Percentiles rank a stretch among this genome's conserved stretches.
phyloP scores from a whole-genome alignment of 2,888 invertebrate species.

The Pandemis heparana region DNA sequence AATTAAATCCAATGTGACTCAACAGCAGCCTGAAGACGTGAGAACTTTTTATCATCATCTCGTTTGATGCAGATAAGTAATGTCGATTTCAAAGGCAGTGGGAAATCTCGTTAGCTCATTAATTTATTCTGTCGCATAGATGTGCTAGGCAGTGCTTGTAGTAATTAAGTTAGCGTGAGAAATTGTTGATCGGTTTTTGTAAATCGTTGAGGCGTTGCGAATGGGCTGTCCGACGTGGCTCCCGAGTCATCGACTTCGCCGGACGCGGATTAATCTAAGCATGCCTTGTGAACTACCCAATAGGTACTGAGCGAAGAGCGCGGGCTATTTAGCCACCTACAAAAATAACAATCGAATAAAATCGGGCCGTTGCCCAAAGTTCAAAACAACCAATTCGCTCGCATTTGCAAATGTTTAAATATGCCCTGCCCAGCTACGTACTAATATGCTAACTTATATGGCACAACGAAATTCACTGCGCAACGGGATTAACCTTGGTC shows the following conservation, averaged over 20 bases:
- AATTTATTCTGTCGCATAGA: slow-evolving; percentile 2
- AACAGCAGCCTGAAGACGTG: slow-evolving; percentile 4
- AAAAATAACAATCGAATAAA: background rate
- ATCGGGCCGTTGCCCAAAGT: background rate
- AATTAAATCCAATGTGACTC: slow-evolving; percentile 9
- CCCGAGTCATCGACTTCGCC: slow-evolving; percentile 56
- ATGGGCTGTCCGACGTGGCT: slow-evolving; percentile 61
- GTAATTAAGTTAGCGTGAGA: slow-evolving; percentile 64
- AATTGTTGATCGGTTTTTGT: slow-evolving; percentile 61
- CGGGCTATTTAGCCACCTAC: background rate
- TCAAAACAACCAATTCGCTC: background rate
- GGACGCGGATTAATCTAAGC: slow-evolving; percentile 20
- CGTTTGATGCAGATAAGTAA: slow-evolving; percentile 3
- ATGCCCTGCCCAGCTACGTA: too few species aligned
- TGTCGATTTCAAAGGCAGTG: slow-evolving; percentile 6
- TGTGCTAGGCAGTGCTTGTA: slow-evolving; percentile 43
- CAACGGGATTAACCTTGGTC: slow-evolving; percentile 3
- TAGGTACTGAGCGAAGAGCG: background rate
- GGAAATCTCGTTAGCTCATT: slow-evolving; percentile 11
- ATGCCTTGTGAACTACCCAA: slow-evolving; percentile 1
- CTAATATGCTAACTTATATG: too few species aligned
- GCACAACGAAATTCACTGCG: background rate
- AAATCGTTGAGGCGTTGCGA: slow-evolving; percentile 70
- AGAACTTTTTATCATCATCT: slow-evolving; percentile 15
- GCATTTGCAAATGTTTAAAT: background rate